These are phyloP conservation scores for Criorhina ranunculi DNA, from an alignment of 2,888 invertebrate genomes.

Conservation along the genomic window DNA sequence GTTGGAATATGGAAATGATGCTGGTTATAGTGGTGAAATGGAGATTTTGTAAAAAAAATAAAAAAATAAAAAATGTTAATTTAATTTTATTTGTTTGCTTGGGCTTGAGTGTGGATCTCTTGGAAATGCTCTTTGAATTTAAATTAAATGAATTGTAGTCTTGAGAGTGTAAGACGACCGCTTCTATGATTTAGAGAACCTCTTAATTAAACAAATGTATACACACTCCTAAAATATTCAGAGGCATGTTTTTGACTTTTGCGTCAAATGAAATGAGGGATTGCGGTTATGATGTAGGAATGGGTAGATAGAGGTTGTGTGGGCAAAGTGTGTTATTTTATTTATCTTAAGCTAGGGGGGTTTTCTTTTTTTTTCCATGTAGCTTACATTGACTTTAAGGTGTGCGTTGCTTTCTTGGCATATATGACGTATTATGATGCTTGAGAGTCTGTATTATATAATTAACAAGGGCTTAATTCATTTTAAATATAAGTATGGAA, in stretches of 20 bases:
- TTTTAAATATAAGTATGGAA: too few relatives aligned
- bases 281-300: neutral
- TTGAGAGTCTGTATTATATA: too few relatives aligned
- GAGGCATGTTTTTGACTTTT: conserved; percentile 29
- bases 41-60: conserved; percentile 37
- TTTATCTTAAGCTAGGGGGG: too few relatives aligned
- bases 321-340: too few relatives aligned
- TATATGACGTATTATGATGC: too few relatives aligned
- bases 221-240: conserved; percentile 24
- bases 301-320: neutral
- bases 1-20: conserved; percentile 61
- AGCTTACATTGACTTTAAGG: too few relatives aligned
- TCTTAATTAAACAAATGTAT: conserved; percentile 43
- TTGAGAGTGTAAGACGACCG: conserved; percentile 3
- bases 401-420: too few relatives aligned
- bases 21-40: conserved; percentile 38
- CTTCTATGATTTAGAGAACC: conserved; percentile 4
- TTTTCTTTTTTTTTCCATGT: too few relatives aligned
- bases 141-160: conserved; percentile 16
- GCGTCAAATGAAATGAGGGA: conserved; percentile 10
- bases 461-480: too few relatives aligned
- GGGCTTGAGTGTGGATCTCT: conserved; percentile 9
- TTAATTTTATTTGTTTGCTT: conserved; percentile 53
- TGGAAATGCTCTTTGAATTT: conserved; percentile 40
- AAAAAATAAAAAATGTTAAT: too few relatives aligned